Base-by-base conservation (phyloP, 2,888 invertebrate genomes). In the Caenorhabditis wallacei region DNA sequence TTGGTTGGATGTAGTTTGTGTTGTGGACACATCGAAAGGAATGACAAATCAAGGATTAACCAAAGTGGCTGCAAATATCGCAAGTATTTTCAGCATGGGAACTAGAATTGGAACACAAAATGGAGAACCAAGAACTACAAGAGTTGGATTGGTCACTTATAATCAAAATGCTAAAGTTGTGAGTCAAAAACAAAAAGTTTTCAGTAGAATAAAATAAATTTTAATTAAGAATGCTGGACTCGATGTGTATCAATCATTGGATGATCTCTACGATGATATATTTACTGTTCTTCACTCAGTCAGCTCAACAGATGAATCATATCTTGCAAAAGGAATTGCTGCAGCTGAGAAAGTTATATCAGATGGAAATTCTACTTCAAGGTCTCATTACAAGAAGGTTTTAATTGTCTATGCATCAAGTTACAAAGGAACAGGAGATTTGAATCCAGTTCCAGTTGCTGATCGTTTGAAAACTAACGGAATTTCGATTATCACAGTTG, bases 1-100 rank as follows among this genome's bases (percentile, higher is more conserved):
- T 0, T 82, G 82, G 82, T 30, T 82, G 1, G 82, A 82, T 26
- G 61, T 82, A 7, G 79, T 82, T 2, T 18, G n/a, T 1, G 78
- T 82, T 11, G 64, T 79, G 2, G 82, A 82, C 22, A 82, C 56
- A 16, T 76, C 76, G 4, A 40, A 22, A 11, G 82, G 82, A 54
- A 82, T 82, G 82, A 70, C 63, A 1, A 22, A 63, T 13, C 5
- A 26, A 1, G 78, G 74, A n/a, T 18, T 78, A 26, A 56, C 20
- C 1, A 7, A 46, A 5, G 66, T 75, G 1, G 68, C 72, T 22
- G 59, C 69, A 2, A 48, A 68, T 20, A 57, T 82, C 0, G 68
- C 35, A 0, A 68, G 51, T 16, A 46, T 72, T 0, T 72, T 82
- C 48, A 18, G 68, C 13, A 16, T 53, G 2, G 54, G 30, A 13